phyloP scores from a whole-genome alignment of 2,888 invertebrate species.

The Acanthosepion pharaonis region DNA sequence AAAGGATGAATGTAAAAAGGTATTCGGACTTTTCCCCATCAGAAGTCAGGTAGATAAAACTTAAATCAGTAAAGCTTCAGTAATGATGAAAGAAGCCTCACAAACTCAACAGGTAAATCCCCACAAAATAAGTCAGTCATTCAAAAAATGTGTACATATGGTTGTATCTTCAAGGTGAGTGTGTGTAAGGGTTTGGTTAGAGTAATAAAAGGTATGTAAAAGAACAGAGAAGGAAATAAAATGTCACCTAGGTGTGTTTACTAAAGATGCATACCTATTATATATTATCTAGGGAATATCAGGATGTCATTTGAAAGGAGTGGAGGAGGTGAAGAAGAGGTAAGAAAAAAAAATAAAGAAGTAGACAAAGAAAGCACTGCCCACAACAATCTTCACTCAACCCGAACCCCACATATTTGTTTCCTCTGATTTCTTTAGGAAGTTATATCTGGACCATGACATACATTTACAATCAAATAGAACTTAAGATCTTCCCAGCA shows the following conservation, averaged over 20 bases:
- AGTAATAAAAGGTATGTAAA: not conserved
- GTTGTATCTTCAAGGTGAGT: not conserved
- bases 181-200: not conserved
- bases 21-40: no score
- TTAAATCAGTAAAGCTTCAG: not conserved
- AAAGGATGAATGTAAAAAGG: no score
- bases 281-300: not conserved
- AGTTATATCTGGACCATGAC: not conserved
- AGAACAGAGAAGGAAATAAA: not conserved
- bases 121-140: not conserved
- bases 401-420: not conserved
- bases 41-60: not conserved
- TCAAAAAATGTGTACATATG: not conserved
- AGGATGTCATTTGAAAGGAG: not conserved
- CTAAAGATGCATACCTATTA: not conserved
- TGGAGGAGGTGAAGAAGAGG: not conserved
- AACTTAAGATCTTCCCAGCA: not conserved
- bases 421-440: not conserved
- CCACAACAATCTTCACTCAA: not conserved
- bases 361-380: not conserved
- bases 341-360: not conserved
- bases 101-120: not conserved
- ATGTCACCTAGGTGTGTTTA: not conserved
- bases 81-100: not conserved
- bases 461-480: not conserved